Evolutionary conservation across 2,888 invertebrate species (phyloP).

Genomic region (Chalcis sispes): DNA sequence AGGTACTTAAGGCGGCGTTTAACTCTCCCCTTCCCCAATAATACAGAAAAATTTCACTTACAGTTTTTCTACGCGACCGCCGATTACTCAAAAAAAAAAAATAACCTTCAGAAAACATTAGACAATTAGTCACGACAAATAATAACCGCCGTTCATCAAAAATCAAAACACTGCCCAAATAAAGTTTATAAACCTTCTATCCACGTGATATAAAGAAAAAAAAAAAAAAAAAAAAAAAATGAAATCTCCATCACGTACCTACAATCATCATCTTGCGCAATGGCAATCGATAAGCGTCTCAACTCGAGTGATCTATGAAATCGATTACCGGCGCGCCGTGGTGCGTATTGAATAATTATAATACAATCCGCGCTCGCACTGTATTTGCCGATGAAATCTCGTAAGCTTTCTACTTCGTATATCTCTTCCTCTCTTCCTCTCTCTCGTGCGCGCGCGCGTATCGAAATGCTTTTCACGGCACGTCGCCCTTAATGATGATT

Average conservation of each 20-base stretch:
- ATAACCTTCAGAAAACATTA: neutral
- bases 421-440: neutral
- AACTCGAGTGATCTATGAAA: slow-evolving; percentile 40
- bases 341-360: slow-evolving; percentile 43
- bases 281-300: no score
- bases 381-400: no score
- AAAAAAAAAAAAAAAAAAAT: neutral
- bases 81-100: neutral
- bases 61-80: neutral
- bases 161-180: slow-evolving; percentile 26
- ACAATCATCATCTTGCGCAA: no score
- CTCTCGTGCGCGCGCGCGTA: slow-evolving; percentile 7
- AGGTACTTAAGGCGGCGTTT: neutral
- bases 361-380: no score
- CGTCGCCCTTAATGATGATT: slow-evolving; percentile 54
- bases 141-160: neutral
- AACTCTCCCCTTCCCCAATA: neutral
- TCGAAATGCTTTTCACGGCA: slow-evolving; percentile 36
- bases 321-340: slow-evolving; percentile 38
- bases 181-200: neutral
- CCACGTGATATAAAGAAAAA: neutral
- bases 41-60: neutral
- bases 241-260: neutral
- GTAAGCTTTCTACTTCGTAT: no score
- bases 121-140: slow-evolving; percentile 27